Conservation (phyloP, 2,888 invertebrate genomes). For the Perdita meconis region DNA sequence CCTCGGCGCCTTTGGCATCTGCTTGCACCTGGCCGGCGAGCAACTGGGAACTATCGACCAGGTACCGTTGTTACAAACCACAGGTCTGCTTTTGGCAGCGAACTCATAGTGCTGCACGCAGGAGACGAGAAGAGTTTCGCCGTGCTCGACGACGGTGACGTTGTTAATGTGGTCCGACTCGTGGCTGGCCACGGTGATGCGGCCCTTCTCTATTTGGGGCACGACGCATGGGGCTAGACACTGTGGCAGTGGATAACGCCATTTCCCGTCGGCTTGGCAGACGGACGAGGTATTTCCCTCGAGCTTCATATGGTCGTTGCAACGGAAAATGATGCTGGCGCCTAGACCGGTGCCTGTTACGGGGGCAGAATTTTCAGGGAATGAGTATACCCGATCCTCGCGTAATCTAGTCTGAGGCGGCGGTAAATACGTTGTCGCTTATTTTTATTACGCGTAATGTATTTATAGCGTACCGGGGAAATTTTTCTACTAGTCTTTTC, state of each 20-base stretch:
- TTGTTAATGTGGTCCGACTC: slow-evolving; percentile 81
- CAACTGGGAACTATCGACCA: slow-evolving; percentile 97
- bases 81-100: slow-evolving; percentile 89
- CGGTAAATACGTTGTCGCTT: neutral
- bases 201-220: slow-evolving; percentile 93
- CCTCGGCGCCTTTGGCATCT: slow-evolving; percentile 93
- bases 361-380: neutral
- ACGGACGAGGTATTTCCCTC: slow-evolving; percentile 95
- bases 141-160: slow-evolving; percentile 88
- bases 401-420: neutral
- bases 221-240: slow-evolving; percentile 98
- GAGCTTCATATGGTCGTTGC: slow-evolving; percentile 95
- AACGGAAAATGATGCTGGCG: slow-evolving; percentile 96
- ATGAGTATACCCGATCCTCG: neutral
- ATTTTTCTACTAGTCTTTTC: slow-evolving; percentile 1
- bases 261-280: slow-evolving; percentile 96
- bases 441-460: slow-evolving; percentile 35
- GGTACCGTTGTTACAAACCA: slow-evolving; percentile 96
- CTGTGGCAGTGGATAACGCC: slow-evolving; percentile 96
- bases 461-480: slow-evolving; percentile 28
- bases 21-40: slow-evolving; percentile 93
- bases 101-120: slow-evolving; percentile 95
- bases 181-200: slow-evolving; percentile 87
- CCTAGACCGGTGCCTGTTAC: slow-evolving; percentile 93
- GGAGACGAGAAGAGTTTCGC: slow-evolving; percentile 89